These are phyloP conservation scores for Syngnathus scovelli DNA, from an alignment of 2,113 vertebrate species.

Conservation along the genomic window DNA sequence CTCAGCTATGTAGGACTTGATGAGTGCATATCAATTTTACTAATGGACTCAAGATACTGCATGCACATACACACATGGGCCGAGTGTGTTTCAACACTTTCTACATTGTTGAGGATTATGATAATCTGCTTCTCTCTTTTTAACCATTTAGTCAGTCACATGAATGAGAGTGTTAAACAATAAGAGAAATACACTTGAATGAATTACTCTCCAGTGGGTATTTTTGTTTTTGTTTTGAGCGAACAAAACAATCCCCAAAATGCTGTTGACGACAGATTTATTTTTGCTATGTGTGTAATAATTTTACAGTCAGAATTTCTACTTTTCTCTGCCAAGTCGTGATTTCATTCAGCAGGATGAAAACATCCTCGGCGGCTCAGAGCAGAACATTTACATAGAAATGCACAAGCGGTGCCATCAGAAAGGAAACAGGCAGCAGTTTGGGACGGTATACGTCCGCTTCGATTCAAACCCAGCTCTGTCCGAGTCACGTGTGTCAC, in stretches of 20 bases:
- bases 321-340: slow-evolving; percentile 42
- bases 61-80: background rate
- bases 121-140: slow-evolving; percentile 53
- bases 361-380: slow-evolving; percentile 37
- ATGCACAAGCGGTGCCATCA: slow-evolving; percentile 35
- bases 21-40: slow-evolving; percentile 36
- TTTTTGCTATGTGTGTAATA: slow-evolving; percentile 19
- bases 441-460: slow-evolving; percentile 11
- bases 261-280: slow-evolving; percentile 31
- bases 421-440: slow-evolving; percentile 24
- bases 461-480: too few species aligned
- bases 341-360: slow-evolving; percentile 59
- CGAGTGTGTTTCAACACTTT: slow-evolving; percentile 28
- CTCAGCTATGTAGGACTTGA: slow-evolving; percentile 15
- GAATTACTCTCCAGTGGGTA: background rate
- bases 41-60: slow-evolving; percentile 42
- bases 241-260: background rate
- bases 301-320: too few species aligned
- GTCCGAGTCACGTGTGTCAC: too few species aligned
- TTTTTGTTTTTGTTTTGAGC: background rate
- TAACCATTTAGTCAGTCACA: slow-evolving; percentile 3
- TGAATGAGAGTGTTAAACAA: background rate
- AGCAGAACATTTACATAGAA: slow-evolving; percentile 57
- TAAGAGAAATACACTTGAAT: background rate
- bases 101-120: slow-evolving; percentile 52